Evolutionary conservation across 2,113 vertebrate species (phyloP), one percentile per base, ranked within the genome.

Genomic region (Trematocara macrostoma): DNA sequence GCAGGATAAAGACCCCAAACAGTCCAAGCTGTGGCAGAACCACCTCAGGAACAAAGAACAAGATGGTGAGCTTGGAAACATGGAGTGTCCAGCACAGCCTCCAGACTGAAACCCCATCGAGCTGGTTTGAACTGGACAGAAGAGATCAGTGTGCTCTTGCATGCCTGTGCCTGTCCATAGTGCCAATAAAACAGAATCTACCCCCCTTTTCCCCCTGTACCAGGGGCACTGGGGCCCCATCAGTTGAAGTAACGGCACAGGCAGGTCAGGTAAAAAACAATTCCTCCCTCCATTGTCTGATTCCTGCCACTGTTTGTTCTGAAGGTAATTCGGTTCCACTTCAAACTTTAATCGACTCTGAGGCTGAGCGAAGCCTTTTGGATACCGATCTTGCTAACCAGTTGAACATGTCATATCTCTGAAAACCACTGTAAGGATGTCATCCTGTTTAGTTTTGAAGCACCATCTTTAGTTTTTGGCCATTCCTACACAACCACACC

Each of bases 51-150:
- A 53, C 2, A 2, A 20, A 20, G n/a, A 52, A 20, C 51, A 53
- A 53, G 51, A 20, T 1, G 51, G 9, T 11, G n/a, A 53, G 51
- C 9, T 20, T 53, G n/a, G 2, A 53, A 53, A 53, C 51, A 20
- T 11, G 51, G 51, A 11, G 52, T 34, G 51, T 6, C 52, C 52
- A 11, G 52, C 52, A 23, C 52, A 7, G 52, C 1, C 52, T 53
- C 0, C n/a, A 55, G 52, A 23, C 52, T 23, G 0, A 23, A 55
- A 23, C 42, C 52, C 11, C 34, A 7, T 2, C 11, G 1, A 55
- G 20, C 52, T 12, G 52, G 52, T 55, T 55, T 23, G 52, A 55
- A 26, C 20, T 26, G 53, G 11, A 26, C 11, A 55, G 53, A 55
- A 53, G 51, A 20, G n/a, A 53, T 53, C n/a, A 53, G 51, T 20